These are phyloP conservation scores for Epinotia bilunana DNA, from an alignment of 2,888 invertebrate genomes.

Conservation along the genomic window DNA sequence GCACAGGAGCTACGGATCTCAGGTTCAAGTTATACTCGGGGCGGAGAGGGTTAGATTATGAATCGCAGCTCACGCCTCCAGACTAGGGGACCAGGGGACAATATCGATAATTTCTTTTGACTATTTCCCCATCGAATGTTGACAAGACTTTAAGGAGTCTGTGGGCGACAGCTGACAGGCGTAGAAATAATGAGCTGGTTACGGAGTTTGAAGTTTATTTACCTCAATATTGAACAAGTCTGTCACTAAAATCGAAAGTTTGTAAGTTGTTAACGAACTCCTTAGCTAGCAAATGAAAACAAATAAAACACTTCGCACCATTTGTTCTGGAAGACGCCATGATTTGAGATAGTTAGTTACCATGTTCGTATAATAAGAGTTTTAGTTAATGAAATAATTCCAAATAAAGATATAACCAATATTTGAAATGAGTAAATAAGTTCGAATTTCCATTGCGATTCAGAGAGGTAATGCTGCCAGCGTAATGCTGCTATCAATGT, in stretches of 20 bases:
- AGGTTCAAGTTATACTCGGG: background rate
- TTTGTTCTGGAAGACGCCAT: no score
- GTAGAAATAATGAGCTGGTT: conserved; percentile 31
- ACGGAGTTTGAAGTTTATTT: background rate
- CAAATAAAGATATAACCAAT: no score
- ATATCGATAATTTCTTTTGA: conserved; percentile 44
- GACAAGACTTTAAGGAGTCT: conserved; percentile 41
- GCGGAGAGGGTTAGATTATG: background rate
- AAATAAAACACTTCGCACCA: no score
- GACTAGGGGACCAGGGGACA: background rate
- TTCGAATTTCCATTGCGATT: no score
- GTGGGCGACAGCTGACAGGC: conserved; percentile 32
- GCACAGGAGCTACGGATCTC: background rate
- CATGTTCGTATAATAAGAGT: background rate
- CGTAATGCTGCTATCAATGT: no score
- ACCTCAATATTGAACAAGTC: background rate
- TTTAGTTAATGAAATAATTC: no score
- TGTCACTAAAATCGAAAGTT: background rate
- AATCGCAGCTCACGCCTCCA: background rate
- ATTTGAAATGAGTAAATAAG: no score
- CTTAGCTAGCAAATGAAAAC: no score
- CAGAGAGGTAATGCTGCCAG: no score
- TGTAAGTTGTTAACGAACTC: no score
- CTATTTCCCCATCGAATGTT: conserved; percentile 41
- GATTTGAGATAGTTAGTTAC: no score